Conservation (phyloP, 2,888 invertebrate species). For the Folsomia manolachei region DNA sequence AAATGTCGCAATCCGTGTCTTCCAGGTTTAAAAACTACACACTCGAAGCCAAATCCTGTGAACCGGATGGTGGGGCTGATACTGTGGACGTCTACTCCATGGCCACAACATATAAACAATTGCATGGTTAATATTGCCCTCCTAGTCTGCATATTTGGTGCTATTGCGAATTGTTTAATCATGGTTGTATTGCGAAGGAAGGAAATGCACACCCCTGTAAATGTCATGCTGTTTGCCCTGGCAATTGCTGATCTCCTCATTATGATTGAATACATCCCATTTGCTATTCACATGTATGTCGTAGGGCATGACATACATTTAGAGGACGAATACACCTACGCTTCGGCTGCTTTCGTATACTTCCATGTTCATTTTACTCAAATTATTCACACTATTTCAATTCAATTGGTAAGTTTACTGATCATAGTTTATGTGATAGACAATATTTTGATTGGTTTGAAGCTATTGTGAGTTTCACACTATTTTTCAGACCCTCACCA, state of each 20-base stretch:
- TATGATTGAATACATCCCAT: constrained; percentile 81
- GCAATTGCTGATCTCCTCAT: constrained; percentile 79
- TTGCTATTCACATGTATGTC: constrained; percentile 67
- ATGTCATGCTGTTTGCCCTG: constrained; percentile 60
- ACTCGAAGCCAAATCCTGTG: not conserved
- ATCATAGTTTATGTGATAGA: constrained; percentile 77
- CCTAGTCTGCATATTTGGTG: constrained; percentile 80
- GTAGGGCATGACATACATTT: constrained; percentile 51
- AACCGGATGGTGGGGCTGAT: not conserved
- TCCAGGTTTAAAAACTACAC: not conserved
- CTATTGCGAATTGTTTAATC: constrained; percentile 80
- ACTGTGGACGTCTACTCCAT: not conserved
- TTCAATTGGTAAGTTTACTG: constrained; percentile 62
- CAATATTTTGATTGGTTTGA: constrained; percentile 76
- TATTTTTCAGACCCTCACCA: constrained; percentile 66
- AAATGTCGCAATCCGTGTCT: too few species aligned
- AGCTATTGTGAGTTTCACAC: constrained; percentile 61
- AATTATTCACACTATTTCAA: constrained; percentile 77
- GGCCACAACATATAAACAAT: constrained; percentile 60
- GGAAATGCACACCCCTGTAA: constrained; percentile 80
- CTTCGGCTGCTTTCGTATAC: constrained; percentile 70
- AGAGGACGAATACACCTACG: constrained; percentile 63
- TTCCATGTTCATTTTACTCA: constrained; percentile 79
- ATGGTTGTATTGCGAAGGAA: constrained; percentile 80
- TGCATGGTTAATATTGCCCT: constrained; percentile 81